Base-by-base conservation (phyloP, 2,888 invertebrate genomes). In the Eristalis arbustorum region DNA sequence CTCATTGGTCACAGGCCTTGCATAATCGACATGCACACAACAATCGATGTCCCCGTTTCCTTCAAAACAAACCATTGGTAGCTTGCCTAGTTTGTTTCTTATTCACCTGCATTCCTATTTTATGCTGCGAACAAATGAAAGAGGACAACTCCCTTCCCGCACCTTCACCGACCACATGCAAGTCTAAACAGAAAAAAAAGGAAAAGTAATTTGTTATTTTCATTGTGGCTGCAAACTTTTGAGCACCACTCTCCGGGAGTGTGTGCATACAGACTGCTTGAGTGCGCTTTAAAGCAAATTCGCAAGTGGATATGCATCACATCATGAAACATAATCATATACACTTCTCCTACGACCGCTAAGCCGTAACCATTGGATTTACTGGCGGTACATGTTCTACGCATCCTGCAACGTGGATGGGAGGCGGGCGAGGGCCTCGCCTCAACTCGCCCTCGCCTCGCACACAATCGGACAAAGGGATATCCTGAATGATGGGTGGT, bases 311-410 rank as follows among this genome's bases (percentile, higher is more conserved):
- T 72, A 72, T 84, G 62, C 49, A 49, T 18, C 59, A 76, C 72
- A 61, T 85, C 76, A 64, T 73, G 72, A 57, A 77, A 73, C 68
- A 73, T 84, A 72, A 84, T 81, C 68, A 76, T 31, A 64, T 28
- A 64, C 63, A 73, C 62, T 71, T 57, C 63, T 67, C 74, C 23
- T 42, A 85, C 62, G 72, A 56, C 63, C 63, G 80, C 62, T 56
- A 71, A 67, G 61, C 72, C 75, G 76, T 76, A 79, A 80, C 71
- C 63, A 76, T 67, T 72, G 75, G 57, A 77, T 72, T 64, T 71
- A 69, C 75, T 71, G 62, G 14, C n/a, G n/a, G 2, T 66, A 71
- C 28, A 74, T 68, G 68, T 42, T 23, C 22, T 49, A 49, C 37
- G 25, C 31, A 18, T 73, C 2, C 34, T 49, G 40, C 61, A 75